These are phyloP conservation scores for Eudyptes chrysolophus DNA, from an alignment of 2,113 vertebrate species.

Conservation along the genomic window DNA sequence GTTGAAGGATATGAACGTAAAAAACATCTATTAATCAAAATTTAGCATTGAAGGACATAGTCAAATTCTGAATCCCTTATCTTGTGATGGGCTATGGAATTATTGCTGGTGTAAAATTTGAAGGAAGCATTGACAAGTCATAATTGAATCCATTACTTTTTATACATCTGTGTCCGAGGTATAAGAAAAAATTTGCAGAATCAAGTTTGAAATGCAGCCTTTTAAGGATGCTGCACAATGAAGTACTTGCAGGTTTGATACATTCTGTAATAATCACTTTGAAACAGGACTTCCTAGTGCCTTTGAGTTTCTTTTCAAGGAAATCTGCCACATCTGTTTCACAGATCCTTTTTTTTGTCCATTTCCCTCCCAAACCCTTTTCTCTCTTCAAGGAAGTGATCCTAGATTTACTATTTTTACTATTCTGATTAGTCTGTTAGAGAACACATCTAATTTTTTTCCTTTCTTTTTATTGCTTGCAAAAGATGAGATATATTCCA, in stretches of 20 bases:
- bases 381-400: neutral
- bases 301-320: neutral
- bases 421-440: neutral
- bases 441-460: neutral
- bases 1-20: neutral
- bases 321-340: neutral
- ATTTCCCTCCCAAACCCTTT: neutral
- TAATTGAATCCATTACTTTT: neutral
- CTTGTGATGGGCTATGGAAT: neutral
- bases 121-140: neutral
- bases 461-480: neutral
- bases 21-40: neutral
- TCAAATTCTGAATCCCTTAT: neutral
- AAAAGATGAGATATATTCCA: neutral
- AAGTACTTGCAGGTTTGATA: neutral
- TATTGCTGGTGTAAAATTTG: neutral
- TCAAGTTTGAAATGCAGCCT: neutral
- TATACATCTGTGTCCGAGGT: neutral
- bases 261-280: neutral
- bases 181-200: neutral
- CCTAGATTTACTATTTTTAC: neutral
- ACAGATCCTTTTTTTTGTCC: neutral
- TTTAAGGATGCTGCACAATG: neutral
- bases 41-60: neutral
- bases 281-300: neutral